phyloP scores from a whole-genome alignment of 1,140 invertebrate species.

The Meloidogyne exigua region DNA sequence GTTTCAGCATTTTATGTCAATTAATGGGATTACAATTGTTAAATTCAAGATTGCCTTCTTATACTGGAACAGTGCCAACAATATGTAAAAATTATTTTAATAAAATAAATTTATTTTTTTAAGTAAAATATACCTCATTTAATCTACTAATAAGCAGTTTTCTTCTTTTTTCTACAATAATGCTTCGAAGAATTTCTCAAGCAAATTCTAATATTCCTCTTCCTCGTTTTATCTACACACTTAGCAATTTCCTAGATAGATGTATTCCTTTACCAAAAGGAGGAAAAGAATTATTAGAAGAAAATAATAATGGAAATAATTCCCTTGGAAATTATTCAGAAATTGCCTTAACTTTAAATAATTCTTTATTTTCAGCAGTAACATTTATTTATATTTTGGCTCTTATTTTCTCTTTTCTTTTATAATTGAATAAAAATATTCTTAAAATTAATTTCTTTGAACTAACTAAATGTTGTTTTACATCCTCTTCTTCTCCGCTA shows the following conservation, averaged over 20 bases:
- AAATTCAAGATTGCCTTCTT: slow-evolving; percentile 57
- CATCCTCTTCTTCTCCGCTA: slow-evolving; percentile 34
- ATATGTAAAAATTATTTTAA: slow-evolving; percentile 46
- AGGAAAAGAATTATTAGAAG: slow-evolving; percentile 36
- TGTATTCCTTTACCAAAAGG: slow-evolving; percentile 42
- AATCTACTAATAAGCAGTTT: slow-evolving; percentile 54
- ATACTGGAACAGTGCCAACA: slow-evolving; percentile 55
- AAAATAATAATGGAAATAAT: slow-evolving; percentile 19
- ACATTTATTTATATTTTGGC: slow-evolving; percentile 16
- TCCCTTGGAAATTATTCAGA: slow-evolving; percentile 24
- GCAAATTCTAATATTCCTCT: slow-evolving; percentile 57
- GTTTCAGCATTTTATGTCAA: slow-evolving; percentile 56
- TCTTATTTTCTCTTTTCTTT: slow-evolving; percentile 22
- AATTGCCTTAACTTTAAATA: slow-evolving; percentile 25
- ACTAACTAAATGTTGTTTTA: background rate
- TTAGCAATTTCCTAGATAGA: slow-evolving; percentile 37
- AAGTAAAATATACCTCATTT: slow-evolving; percentile 59
- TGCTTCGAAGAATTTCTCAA: slow-evolving; percentile 49
- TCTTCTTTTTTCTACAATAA: slow-evolving; percentile 51
- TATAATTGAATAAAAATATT: slow-evolving; percentile 17
- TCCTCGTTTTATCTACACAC: slow-evolving; percentile 47
- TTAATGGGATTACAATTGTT: slow-evolving; percentile 53
- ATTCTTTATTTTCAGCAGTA: slow-evolving; percentile 14
- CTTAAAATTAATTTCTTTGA: background rate
- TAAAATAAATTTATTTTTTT: too few species aligned